phyloP scores from a whole-genome alignment of 1,140 invertebrate genomes.

The Pseudomyrmex gracilis region DNA sequence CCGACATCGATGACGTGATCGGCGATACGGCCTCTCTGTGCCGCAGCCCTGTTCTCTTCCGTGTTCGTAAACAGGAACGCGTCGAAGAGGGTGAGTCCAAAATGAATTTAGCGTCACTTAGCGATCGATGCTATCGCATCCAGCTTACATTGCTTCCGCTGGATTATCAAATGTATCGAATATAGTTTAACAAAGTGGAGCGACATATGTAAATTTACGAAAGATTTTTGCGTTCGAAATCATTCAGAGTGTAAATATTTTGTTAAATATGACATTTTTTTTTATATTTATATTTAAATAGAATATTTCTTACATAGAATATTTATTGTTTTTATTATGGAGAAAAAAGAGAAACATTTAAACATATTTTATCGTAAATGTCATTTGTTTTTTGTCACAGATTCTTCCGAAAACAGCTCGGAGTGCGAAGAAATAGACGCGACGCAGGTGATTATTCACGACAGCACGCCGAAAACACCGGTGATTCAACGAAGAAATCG shows the following conservation, averaged over 20 bases:
- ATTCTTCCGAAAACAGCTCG: constrained; percentile 73
- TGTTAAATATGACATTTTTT: too few relatives aligned
- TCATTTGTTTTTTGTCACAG: constrained; percentile 62
- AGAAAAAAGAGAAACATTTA: too few relatives aligned
- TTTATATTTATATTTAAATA: too few relatives aligned
- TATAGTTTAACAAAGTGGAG: constrained; percentile 5
- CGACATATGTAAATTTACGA: not conserved
- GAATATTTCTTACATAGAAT: too few relatives aligned
- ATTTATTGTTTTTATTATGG: too few relatives aligned
- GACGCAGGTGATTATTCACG: constrained; percentile 91
- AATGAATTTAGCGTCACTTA: constrained; percentile 61
- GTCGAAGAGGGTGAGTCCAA: constrained; percentile 73
- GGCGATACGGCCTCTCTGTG: constrained; percentile 84
- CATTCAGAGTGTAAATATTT: too few relatives aligned
- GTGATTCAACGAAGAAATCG: constrained; percentile 87
- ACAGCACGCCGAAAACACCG: constrained; percentile 89
- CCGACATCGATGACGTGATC: constrained; percentile 93
- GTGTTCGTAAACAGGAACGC: constrained; percentile 73
- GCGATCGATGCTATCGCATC: constrained; percentile 44
- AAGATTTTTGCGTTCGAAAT: not conserved
- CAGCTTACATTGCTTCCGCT: constrained; percentile 36
- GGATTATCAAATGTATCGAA: constrained; percentile 55
- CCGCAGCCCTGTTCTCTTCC: constrained; percentile 75
- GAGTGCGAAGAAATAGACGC: constrained; percentile 89
- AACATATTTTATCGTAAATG: too few relatives aligned